These are phyloP conservation scores for Morone saxatilis DNA, from an alignment of 2,113 vertebrate species.

Conservation along the genomic window DNA sequence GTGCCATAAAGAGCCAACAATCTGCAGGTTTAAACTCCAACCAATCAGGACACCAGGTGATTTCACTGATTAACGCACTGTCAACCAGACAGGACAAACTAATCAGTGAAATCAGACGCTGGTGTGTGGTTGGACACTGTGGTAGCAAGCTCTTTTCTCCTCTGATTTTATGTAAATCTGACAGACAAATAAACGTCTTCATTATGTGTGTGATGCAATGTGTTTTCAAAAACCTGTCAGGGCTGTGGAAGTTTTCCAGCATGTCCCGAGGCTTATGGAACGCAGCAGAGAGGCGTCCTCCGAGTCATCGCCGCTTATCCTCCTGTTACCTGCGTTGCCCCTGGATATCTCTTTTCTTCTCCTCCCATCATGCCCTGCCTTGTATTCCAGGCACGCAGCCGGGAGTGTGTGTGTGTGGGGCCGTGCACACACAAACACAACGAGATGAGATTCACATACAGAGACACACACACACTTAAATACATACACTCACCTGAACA, in stretches of 20 bases:
- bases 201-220: slow-evolving; percentile 20
- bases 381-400: slow-evolving; percentile 62
- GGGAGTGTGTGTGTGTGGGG: slow-evolving; percentile 2
- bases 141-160: neutral
- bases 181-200: slow-evolving; percentile 27
- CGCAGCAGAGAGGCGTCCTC: neutral
- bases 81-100: slow-evolving; percentile 31
- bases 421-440: neutral
- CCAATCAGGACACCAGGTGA: slow-evolving; percentile 52
- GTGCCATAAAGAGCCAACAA: neutral
- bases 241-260: slow-evolving; percentile 14
- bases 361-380: slow-evolving; percentile 39
- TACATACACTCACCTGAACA: neutral
- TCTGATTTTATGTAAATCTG: slow-evolving; percentile 20
- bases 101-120: slow-evolving; percentile 60
- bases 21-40: slow-evolving; percentile 3
- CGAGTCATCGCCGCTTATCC: slow-evolving; percentile 25
- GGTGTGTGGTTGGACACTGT: neutral
- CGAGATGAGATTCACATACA: neutral
- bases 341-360: slow-evolving; percentile 61
- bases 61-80: slow-evolving; percentile 55
- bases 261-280: slow-evolving; percentile 23
- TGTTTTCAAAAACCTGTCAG: slow-evolving; percentile 23
- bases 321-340: slow-evolving; percentile 71
- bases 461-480: neutral